Base-by-base conservation (phyloP, 2,888 invertebrate species). In the Ectemnius continuus region DNA sequence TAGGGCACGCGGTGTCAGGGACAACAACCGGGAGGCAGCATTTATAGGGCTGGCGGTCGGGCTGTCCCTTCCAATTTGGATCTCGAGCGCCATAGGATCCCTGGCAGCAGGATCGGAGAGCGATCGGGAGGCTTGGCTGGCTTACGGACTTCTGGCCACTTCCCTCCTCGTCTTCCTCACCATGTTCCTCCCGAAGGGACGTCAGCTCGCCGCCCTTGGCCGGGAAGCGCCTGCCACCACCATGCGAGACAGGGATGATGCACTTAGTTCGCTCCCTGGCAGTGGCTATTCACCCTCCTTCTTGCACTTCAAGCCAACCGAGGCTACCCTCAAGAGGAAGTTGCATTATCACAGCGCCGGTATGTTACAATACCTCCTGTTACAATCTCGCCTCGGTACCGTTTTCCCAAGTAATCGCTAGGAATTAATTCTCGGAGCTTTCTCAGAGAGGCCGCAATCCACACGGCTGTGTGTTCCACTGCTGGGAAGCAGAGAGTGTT, bases 181-280 rank as follows among this genome's bases (percentile, higher is more conserved):
- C 70, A 98, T 98, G 98, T 98, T 98, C 91, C 95, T 97, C 92
- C 96, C 98, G 46, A 98, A 96, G 92, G 97, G 98, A 45, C 93
- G 98, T 56, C 97, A 98, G 87, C 92, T 98, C 86, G 97, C 97
- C 0, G 97, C 97, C 61, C 94, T 98, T 93, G 98, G 98, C 61
- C 96, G 97, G 86, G 97, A 97, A 88, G 97, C 96, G 14, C 81
- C 85, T 16, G 70, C 80, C 18, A 82, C 83, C 16, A 84, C 82
- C 45, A 78, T 82, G 13, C 96, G 95, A 86, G 97, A 96, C 90
- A 93, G 96, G 75, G 96, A 96, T 84, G 97, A 97, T 84, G 94
- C 95, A 70, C 94, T 96, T 82, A 96, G 96, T 91, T 96, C 96
- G 65, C 91, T 96, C 83, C 94, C 94, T 73, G 96, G 95, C 67